phyloP scores from a whole-genome alignment of 2,797 vertebrate species.

The Garrulus glandarius region DNA sequence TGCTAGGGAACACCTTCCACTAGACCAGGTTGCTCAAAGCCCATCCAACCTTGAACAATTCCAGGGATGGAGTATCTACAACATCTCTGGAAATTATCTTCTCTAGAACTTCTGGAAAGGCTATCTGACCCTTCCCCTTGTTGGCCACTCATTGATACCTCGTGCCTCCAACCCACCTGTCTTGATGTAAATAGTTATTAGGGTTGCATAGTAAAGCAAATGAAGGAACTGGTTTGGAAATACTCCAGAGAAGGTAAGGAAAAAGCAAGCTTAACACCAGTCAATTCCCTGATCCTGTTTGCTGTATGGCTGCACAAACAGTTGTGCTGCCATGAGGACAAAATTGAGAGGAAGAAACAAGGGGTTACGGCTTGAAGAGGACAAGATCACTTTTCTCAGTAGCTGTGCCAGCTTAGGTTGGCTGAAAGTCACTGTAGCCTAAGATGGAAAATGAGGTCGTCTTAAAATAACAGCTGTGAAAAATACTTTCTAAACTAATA shows the following conservation, averaged over 20 bases:
- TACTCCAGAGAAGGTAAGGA: neutral
- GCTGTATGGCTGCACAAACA: neutral
- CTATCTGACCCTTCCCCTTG: neutral
- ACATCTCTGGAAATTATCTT: neutral
- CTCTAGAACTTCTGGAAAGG: neutral
- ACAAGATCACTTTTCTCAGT: neutral
- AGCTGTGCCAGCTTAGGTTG: neutral
- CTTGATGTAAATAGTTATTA: neutral
- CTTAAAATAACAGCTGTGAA: slow-evolving; percentile 26
- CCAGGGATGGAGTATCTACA: neutral
- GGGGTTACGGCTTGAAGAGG: neutral
- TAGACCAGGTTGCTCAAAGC: neutral
- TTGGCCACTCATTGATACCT: neutral
- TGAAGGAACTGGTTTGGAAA: neutral
- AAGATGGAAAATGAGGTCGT: neutral
- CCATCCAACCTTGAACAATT: neutral
- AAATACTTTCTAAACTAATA: neutral
- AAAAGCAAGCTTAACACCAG: neutral
- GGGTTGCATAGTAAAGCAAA: neutral
- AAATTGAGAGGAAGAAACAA: neutral
- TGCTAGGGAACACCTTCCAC: neutral
- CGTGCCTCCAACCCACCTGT: neutral
- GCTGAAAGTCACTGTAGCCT: neutral
- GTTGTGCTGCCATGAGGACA: neutral
- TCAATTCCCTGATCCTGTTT: neutral